phyloP scores from a whole-genome alignment of 2,888 invertebrate genomes.

The Psylliodes chrysocephalus region DNA sequence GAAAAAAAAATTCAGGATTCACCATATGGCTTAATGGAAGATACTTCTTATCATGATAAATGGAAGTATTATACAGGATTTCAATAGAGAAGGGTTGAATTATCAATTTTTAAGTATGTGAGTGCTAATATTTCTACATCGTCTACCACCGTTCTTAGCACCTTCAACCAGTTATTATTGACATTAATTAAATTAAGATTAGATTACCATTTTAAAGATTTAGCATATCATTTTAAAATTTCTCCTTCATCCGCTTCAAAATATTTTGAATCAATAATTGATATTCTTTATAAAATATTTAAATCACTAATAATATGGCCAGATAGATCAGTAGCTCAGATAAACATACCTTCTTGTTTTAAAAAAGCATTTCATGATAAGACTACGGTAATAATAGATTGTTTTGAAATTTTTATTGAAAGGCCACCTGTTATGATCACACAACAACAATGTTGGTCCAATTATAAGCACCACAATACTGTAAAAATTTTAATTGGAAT shows the following conservation, averaged over 20 bases:
- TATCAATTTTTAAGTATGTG: constrained; percentile 15
- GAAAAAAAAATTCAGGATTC: constrained; percentile 23
- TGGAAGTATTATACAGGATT: constrained; percentile 34
- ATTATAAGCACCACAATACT: constrained; percentile 32
- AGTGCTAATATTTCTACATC: no score
- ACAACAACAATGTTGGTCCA: constrained; percentile 31
- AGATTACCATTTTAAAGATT: constrained; percentile 34
- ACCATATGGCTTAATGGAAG: constrained; percentile 26
- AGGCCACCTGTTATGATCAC: constrained; percentile 30
- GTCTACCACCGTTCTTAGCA: constrained; percentile 20
- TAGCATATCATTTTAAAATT: constrained; percentile 28
- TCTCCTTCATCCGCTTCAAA: constrained; percentile 23
- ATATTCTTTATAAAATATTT: constrained; percentile 27
- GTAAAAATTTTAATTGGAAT: constrained; percentile 37
- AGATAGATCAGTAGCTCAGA: constrained; percentile 21
- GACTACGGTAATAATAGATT: constrained; percentile 34
- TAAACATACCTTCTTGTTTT: constrained; percentile 40
- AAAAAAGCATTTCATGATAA: constrained; percentile 40
- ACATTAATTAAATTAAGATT: constrained; percentile 31
- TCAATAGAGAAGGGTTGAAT: no score
- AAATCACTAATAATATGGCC: constrained; percentile 40
- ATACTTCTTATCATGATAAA: constrained; percentile 12
- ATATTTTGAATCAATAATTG: constrained; percentile 13
- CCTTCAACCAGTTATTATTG: constrained; percentile 26
- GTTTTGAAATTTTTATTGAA: constrained; percentile 23